Base-by-base conservation (phyloP, 1,140 invertebrate species). In the Heliconius nattereri region DNA sequence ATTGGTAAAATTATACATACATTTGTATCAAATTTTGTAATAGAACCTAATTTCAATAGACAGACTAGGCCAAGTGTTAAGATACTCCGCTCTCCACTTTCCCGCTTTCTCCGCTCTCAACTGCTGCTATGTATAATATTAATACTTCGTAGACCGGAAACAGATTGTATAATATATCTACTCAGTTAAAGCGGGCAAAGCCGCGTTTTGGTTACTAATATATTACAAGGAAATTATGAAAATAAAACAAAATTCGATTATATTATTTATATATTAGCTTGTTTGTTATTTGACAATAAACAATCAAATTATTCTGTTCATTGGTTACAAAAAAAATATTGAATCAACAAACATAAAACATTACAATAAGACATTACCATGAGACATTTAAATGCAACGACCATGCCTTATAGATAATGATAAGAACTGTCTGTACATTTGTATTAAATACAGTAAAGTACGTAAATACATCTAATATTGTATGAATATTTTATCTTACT, bases 381-480 rank as follows among this genome's bases (percentile, higher is more conserved):
- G 32, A 35, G 32, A 35, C 85, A 85, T 85, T 66, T 84, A 82
- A 79, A 71, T 75, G 49, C n/a, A 45, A 79, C 75, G 86, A 87
- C 86, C 87, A 86, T 71, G 86, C 85, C 86, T 83, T 76, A 49
- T 49, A 71, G 20, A 82, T 71, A 60, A 82, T 85, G 83, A 26
- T 29, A 82, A 23, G 75, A 83, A 83, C 83, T 81, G 78, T 81
- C 85, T 90, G 85, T 90, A 90, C 86, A 90, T 81, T 81, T 82
- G 84, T 88, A 85, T 85, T 88, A 78, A 84, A 89, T 89, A 88
- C 82, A 85, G 26, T 52, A 76, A 76, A 66, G 0, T 26, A 82
- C 49, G 40, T 70, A 76, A 81, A 78, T 57, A 84, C 79, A 78
- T 73, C 9, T 79, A 76, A 37, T 74, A 40, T 81, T 78, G 80